Conservation (phyloP, 2,797 vertebrate species). For the Anguilla pacifica region DNA sequence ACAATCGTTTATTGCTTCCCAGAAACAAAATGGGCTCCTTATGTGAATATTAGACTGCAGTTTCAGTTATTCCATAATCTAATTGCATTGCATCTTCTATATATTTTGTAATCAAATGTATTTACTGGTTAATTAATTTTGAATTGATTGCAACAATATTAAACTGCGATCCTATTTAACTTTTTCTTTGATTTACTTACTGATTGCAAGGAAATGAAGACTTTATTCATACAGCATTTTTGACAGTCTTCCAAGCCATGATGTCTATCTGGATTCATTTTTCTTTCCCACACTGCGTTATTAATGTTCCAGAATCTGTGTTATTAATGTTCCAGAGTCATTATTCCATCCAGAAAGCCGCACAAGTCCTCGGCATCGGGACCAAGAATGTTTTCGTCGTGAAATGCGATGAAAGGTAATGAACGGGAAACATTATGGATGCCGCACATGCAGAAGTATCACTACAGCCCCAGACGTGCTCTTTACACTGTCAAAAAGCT, state of each 20-base stretch:
- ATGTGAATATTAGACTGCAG: neutral
- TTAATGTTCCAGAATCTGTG: neutral
- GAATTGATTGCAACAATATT: neutral
- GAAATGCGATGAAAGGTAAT: constrained; percentile 75
- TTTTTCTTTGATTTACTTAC: neutral
- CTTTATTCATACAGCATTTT: neutral
- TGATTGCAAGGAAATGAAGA: neutral
- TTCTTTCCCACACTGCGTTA: neutral
- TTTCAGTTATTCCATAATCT: neutral
- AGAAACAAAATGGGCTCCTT: neutral
- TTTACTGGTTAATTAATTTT: neutral
- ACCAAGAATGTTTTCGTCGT: constrained; percentile 69
- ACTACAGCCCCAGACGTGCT: too few relatives aligned
- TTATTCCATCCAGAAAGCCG: constrained; percentile 73
- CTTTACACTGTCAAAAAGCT: neutral
- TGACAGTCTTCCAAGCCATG: neutral
- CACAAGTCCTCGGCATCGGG: constrained; percentile 68
- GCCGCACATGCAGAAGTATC: neutral
- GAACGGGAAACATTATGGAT: neutral
- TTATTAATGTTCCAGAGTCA: constrained; percentile 65
- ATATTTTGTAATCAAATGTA: neutral
- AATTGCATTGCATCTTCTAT: neutral
- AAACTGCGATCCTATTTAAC: neutral
- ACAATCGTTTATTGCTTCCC: neutral
- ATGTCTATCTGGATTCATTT: neutral